Conservation (phyloP, 2,113 vertebrate genomes). For the Rhinoderma darwinii region DNA sequence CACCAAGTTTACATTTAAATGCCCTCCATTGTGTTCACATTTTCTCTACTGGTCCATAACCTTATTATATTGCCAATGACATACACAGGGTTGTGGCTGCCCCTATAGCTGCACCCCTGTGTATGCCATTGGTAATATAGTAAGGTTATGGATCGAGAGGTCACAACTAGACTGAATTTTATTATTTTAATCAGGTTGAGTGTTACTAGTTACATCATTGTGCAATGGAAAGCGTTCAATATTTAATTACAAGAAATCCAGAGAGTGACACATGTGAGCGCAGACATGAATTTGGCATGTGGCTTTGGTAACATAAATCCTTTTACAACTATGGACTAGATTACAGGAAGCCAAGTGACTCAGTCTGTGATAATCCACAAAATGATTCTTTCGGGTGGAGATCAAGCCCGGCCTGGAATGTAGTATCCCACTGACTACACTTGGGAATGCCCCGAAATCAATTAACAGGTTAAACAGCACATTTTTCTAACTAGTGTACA, state of each 20-base stretch:
- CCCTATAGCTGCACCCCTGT: too few relatives aligned
- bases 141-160: neutral
- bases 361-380: conserved; percentile 51
- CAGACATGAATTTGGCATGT: conserved; percentile 37
- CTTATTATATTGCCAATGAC: too few relatives aligned
- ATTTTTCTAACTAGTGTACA: conserved; percentile 53
- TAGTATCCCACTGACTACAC: conserved; percentile 52
- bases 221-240: neutral
- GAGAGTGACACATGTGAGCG: conserved; percentile 26
- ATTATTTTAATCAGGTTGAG: neutral
- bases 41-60: too few relatives aligned
- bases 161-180: neutral
- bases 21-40: too few relatives aligned
- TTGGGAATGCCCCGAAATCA: conserved; percentile 48
- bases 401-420: conserved; percentile 50
- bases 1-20: too few relatives aligned
- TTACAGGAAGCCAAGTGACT: conserved; percentile 54
- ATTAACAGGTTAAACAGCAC: conserved; percentile 53
- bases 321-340: conserved; percentile 37
- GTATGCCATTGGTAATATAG: neutral
- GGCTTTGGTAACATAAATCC: conserved; percentile 33
- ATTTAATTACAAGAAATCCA: conserved; percentile 16
- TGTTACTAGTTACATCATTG: neutral
- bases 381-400: conserved; percentile 52
- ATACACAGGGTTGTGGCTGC: too few relatives aligned